These are phyloP conservation scores for Spizaetus ornatus DNA, from an alignment of 2,113 vertebrate genomes.

Conservation along the genomic window DNA sequence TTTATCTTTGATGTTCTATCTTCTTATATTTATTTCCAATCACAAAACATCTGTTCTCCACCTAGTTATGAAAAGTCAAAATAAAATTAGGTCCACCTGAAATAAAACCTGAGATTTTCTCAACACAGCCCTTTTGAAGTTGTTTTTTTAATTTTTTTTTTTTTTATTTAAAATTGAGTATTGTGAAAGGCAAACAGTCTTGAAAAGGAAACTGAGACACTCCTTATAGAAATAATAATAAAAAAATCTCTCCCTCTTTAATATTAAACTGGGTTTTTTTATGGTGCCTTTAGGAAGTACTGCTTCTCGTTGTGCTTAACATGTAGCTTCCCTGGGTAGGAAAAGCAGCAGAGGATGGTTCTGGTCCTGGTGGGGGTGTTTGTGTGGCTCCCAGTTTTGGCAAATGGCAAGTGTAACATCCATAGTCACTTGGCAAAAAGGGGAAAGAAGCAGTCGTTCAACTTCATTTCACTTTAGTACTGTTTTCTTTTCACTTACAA, in stretches of 20 bases:
- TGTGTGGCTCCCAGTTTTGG: neutral
- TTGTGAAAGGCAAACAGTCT: neutral
- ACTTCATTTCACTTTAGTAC: neutral
- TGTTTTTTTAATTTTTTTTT: too few species aligned
- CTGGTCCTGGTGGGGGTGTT: neutral
- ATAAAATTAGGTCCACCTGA: neutral
- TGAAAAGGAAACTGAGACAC: neutral
- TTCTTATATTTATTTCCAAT: neutral
- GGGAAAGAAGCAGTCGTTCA: neutral
- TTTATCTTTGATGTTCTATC: neutral
- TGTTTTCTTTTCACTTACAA: neutral
- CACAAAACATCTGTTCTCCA: neutral
- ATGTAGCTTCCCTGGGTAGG: neutral
- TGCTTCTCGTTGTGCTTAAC: neutral
- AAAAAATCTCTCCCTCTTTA: neutral
- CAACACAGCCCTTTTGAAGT: neutral
- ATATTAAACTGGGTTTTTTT: neutral
- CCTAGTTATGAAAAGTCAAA: neutral
- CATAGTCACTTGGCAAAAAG: neutral
- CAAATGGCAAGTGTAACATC: neutral
- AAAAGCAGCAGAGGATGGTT: neutral
- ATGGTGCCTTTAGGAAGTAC: neutral
- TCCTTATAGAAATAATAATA: neutral
- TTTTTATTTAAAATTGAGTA: neutral
- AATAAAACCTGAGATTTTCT: neutral